A percentile compares a stretch with the other conserved stretches of the same genome.
Evolutionary conservation across 92 coral and sea anemone genomes (phyloP).

Genomic region (Palythoa grandis): DNA sequence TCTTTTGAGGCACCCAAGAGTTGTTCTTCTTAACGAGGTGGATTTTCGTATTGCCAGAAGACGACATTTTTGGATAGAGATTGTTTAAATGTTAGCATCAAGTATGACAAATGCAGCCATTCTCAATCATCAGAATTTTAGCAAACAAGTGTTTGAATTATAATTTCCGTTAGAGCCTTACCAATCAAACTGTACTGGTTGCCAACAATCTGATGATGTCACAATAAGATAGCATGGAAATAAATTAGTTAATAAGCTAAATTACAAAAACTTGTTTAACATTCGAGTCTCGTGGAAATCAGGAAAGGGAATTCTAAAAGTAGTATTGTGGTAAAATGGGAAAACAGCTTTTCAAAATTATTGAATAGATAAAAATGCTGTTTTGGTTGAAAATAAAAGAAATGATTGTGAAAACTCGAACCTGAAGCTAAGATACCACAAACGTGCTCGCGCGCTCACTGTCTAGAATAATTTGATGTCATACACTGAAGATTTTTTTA

Average conservation of each 20-base stretch:
- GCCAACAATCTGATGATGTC: neutral
- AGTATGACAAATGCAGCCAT: neutral
- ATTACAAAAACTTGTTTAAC: too few species aligned
- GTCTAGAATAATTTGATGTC: too few species aligned
- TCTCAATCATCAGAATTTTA: neutral
- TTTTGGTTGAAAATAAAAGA: too few species aligned
- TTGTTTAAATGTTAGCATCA: neutral
- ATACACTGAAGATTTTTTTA: too few species aligned
- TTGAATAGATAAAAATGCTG: too few species aligned
- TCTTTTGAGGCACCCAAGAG: conserved; percentile 82
- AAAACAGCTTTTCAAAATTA: too few species aligned
- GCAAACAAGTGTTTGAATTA: neutral
- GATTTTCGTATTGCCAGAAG: conserved; percentile 58
- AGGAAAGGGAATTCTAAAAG: too few species aligned
- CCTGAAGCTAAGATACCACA: too few species aligned
- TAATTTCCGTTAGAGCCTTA: neutral
- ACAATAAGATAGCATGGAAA: neutral
- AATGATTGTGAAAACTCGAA: too few species aligned
- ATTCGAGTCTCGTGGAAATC: neutral
- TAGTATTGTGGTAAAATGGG: too few species aligned
- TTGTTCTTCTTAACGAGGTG: conserved; percentile 81
- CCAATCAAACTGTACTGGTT: neutral
- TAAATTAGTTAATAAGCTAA: neutral
- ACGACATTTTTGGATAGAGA: neutral
- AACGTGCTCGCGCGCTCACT: too few species aligned